Base-by-base conservation (phyloP, 2,113 vertebrate species). In the Oenanthe oenanthe region DNA sequence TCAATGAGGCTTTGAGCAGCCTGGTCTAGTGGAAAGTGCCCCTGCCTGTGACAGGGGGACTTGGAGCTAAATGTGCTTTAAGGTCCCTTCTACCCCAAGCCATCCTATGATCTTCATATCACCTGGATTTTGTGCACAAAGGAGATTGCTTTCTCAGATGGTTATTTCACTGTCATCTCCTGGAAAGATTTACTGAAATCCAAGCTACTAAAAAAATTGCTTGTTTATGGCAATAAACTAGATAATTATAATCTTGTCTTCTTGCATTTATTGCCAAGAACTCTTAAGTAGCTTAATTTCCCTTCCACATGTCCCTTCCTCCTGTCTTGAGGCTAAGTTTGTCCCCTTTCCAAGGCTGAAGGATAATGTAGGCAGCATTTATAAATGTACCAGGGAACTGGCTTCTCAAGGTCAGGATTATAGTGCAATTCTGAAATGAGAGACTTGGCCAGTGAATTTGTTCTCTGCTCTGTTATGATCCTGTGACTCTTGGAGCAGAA, bases 361-460 rank as follows among this genome's bases (percentile, higher is more conserved):
- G 78, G 48, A 85, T 77, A 92, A 94, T 60, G 47, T 38, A 80
- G 31, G 60, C 63, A 91, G 47, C 74, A 54, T 92, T 96, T 74
- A 62, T 75, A 81, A 40, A 14, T 7, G 18, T 10, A n/a, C 63
- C 18, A 66, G 54, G 29, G 67, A 85, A 63, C 32, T 2, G 5
- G 51, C 22, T 66, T 54, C 28, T 70, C 71, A 50, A 73, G 58
- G 76, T 81, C 12, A 38, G 58, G 26, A 50, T 83, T 79, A 58
- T 4, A 66, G 31, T 79, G 34, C 80, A 88, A 67, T 70, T 74
- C 45, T 43, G 34, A 79, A 72, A 56, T 22, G 6, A 93, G 73
- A 79, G 12, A 38, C n/a, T 19, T 47, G 34, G 18, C 29, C 17
- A 32, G 15, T 66, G 38, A 53, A 29, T 56, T 51, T 78, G 8